Evolutionary conservation across 2,888 invertebrate genomes (phyloP).

Genomic region (Apamea anceps): DNA sequence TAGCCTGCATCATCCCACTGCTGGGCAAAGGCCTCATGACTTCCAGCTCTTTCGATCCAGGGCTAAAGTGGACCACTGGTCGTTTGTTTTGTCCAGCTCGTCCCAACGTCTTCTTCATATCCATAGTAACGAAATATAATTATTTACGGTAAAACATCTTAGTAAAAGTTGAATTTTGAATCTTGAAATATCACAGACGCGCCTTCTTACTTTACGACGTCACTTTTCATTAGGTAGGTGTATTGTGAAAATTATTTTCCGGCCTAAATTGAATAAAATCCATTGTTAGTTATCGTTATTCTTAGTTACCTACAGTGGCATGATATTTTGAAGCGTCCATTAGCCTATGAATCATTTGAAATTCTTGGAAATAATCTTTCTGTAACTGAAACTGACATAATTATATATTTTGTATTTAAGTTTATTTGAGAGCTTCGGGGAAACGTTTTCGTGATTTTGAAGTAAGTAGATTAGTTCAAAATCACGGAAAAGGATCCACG

Average conservation of each 20-base stretch:
- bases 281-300: background rate
- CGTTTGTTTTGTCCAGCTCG: too few relatives aligned
- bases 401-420: background rate
- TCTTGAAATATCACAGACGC: background rate
- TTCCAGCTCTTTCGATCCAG: too few relatives aligned
- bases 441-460: background rate
- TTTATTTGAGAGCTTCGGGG: background rate
- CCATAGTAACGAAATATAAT: background rate
- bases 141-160: background rate
- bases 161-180: background rate
- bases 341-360: background rate
- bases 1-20: too few relatives aligned
- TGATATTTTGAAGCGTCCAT: background rate
- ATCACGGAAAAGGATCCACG: background rate
- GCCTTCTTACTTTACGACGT: background rate
- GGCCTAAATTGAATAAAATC: background rate
- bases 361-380: background rate
- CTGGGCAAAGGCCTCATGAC: too few relatives aligned
- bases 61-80: too few relatives aligned
- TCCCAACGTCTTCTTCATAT: background rate
- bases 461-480: background rate
- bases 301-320: background rate
- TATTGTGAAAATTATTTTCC: constrained; percentile 1
- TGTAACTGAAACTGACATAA: background rate
- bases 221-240: background rate